Conservation (phyloP, 2,797 vertebrate genomes). For the Gambusia yucatana region DNA sequence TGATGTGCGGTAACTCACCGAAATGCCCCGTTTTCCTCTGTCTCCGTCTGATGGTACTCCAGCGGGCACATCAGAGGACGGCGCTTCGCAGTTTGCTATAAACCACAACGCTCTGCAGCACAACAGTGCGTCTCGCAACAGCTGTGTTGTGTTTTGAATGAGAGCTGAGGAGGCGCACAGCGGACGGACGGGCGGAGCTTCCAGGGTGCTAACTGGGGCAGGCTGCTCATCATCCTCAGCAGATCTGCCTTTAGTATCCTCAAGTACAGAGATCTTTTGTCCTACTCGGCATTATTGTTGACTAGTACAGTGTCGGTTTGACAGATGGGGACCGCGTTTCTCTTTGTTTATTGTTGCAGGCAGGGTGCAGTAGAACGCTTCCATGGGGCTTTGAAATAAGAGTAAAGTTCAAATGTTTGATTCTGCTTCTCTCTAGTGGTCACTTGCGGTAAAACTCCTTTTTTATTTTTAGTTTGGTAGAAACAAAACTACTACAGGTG, state of each 20-base stretch:
- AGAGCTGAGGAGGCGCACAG: constrained; percentile 80
- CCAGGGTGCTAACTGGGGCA: constrained; percentile 14
- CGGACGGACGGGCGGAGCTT: constrained; percentile 64
- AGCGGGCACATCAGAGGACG: constrained; percentile 44
- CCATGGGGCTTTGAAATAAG: constrained; percentile 14
- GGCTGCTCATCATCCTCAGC: constrained; percentile 15
- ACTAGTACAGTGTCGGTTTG: not conserved
- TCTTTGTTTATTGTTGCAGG: not conserved
- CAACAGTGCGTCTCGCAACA: constrained; percentile 68
- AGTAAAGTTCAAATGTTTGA: constrained; percentile 41
- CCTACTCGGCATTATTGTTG: not conserved
- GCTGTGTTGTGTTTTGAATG: constrained; percentile 83
- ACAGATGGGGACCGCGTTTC: not conserved
- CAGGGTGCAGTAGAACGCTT: not conserved
- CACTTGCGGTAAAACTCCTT: not conserved
- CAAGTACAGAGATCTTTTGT: not conserved
- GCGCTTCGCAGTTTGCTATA: constrained; percentile 36
- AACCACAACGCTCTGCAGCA: constrained; percentile 34
- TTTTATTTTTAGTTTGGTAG: not conserved
- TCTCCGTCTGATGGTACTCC: constrained; percentile 43
- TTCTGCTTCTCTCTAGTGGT: constrained; percentile 57
- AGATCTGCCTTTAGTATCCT: not conserved
- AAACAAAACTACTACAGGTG: not conserved
- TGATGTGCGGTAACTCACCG: constrained; percentile 45
- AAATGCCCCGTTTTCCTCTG: constrained; percentile 29